These are phyloP conservation scores for Zonitis immaculata DNA, from an alignment of 2,888 invertebrate species.

Conservation along the genomic window DNA sequence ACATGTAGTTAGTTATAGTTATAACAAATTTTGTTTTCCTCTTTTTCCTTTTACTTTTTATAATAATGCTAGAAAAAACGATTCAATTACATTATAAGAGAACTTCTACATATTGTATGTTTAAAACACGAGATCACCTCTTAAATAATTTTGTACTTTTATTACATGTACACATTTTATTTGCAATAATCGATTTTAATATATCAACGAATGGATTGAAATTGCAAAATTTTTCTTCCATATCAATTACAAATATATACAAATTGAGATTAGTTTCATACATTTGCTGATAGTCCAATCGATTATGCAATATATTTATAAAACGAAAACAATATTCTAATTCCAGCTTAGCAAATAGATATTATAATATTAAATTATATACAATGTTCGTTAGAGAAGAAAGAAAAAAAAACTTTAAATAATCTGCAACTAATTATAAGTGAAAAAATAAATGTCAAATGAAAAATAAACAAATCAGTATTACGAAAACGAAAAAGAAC, in stretches of 20 bases:
- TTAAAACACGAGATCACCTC: slow-evolving; percentile 47
- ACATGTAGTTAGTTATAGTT: slow-evolving; percentile 18
- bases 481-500: slow-evolving; percentile 27
- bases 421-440: slow-evolving; percentile 20
- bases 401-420: slow-evolving; percentile 19
- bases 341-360: slow-evolving; percentile 27
- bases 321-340: slow-evolving; percentile 33
- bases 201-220: neutral
- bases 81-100: slow-evolving; percentile 36
- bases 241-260: slow-evolving; percentile 18
- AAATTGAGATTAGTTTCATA: slow-evolving; percentile 14
- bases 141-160: slow-evolving; percentile 49
- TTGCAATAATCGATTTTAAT: slow-evolving; percentile 4
- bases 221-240: slow-evolving; percentile 8
- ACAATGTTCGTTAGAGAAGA: slow-evolving; percentile 20
- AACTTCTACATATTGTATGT: slow-evolving; percentile 31
- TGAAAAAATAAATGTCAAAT: slow-evolving; percentile 27
- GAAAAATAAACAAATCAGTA: slow-evolving; percentile 7
- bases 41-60: slow-evolving; percentile 6
- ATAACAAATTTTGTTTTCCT: slow-evolving; percentile 13
- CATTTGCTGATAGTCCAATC: slow-evolving; percentile 12
- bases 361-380: slow-evolving; percentile 27
- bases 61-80: slow-evolving; percentile 30
- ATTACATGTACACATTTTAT: slow-evolving; percentile 24
- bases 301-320: slow-evolving; percentile 21